phyloP scores from a whole-genome alignment of 2,797 vertebrate genomes.

The Morus bassanus region DNA sequence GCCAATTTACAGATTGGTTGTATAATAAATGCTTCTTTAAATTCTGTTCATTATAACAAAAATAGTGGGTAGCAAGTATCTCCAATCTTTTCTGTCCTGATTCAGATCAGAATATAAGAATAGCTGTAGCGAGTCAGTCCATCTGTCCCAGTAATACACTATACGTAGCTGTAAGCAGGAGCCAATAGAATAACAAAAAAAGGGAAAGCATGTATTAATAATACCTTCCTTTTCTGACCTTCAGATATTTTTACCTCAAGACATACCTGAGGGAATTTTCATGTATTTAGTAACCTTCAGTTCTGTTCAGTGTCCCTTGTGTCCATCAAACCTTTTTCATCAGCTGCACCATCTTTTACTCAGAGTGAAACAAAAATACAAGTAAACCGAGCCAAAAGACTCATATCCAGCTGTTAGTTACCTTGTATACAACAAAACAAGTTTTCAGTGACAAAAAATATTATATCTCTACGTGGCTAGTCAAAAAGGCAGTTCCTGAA shows the following conservation, averaged over 20 bases:
- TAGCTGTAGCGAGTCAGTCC: background rate
- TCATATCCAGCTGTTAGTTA: background rate
- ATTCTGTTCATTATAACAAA: background rate
- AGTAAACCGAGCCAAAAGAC: background rate
- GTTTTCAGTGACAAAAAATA: background rate
- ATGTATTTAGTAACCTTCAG: background rate
- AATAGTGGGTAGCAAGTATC: background rate
- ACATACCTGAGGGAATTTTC: background rate
- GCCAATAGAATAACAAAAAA: background rate
- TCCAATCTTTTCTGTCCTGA: background rate
- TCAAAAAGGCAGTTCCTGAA: background rate
- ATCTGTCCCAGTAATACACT: background rate
- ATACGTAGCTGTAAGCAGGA: background rate
- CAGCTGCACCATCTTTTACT: background rate
- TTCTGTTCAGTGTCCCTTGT: background rate
- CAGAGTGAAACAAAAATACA: background rate
- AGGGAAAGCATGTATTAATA: background rate
- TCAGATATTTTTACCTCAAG: background rate
- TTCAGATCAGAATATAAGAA: background rate
- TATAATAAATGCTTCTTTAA: background rate
- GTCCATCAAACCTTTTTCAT: background rate
- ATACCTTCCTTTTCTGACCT: background rate
- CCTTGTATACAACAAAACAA: background rate
- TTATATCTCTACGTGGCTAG: accelerated
- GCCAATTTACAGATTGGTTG: background rate